Evolutionary conservation across 2,888 invertebrate species (phyloP).

Genomic region (Serrognathus titanus): DNA sequence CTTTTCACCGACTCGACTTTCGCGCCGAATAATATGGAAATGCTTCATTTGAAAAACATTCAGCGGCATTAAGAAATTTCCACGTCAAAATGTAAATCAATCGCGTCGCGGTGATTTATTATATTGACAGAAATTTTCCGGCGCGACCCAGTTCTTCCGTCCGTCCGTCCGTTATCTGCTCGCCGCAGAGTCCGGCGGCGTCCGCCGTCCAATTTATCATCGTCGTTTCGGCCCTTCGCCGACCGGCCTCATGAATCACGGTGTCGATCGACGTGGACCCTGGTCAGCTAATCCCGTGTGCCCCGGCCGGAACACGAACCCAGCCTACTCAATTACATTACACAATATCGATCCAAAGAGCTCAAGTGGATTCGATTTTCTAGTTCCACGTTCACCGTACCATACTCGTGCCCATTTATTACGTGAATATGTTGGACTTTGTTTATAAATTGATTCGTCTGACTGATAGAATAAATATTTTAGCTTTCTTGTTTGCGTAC

Average conservation of each 20-base stretch:
- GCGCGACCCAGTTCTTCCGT: background rate
- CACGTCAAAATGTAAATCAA: background rate
- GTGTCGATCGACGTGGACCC: conserved; percentile 25
- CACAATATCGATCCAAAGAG: conserved; percentile 18
- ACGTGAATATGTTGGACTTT: too few relatives aligned
- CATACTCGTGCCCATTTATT: too few relatives aligned
- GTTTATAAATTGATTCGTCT: too few relatives aligned
- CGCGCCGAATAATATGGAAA: too few relatives aligned
- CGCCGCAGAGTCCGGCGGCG: background rate
- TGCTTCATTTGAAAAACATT: too few relatives aligned
- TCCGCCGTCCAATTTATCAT: conserved; percentile 7
- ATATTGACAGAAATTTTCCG: background rate
- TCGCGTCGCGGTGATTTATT: background rate
- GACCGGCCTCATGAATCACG: conserved; percentile 29
- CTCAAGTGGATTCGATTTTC: conserved; percentile 2
- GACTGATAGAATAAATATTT: too few relatives aligned
- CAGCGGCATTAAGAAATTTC: too few relatives aligned
- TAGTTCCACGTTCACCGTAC: too few relatives aligned
- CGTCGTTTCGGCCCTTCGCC: conserved; percentile 13
- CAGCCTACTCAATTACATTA: conserved; percentile 28
- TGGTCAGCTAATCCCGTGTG: conserved; percentile 37
- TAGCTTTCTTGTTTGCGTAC: too few relatives aligned
- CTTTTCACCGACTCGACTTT: too few relatives aligned
- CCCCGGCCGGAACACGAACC: conserved; percentile 28
- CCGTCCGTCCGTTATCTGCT: conserved; percentile 2